phyloP scores from a whole-genome alignment of 2,888 invertebrate species.

The Meta bourneti region DNA sequence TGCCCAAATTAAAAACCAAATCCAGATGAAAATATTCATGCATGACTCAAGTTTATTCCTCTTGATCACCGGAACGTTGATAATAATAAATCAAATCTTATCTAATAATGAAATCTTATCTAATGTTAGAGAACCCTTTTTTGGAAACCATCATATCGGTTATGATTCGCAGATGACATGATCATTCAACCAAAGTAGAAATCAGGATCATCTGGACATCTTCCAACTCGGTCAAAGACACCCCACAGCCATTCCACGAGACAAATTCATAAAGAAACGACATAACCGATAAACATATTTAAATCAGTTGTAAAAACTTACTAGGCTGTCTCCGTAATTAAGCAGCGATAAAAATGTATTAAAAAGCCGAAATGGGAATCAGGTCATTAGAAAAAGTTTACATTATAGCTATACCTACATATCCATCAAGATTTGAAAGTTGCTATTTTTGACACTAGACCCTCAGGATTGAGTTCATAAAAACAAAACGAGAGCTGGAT shows the following conservation, averaged over 20 bases:
- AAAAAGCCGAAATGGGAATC: neutral
- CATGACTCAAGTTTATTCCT: too few species aligned
- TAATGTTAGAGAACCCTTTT: too few species aligned
- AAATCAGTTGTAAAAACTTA: neutral
- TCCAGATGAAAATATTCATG: too few species aligned
- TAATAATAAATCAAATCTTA: too few species aligned
- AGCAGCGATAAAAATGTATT: neutral
- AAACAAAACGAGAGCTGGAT: conserved; percentile 23
- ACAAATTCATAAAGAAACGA: neutral
- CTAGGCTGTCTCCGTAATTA: neutral
- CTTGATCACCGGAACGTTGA: too few species aligned
- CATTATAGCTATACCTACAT: neutral
- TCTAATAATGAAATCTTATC: too few species aligned
- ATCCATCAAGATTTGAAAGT: neutral
- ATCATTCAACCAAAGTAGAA: neutral
- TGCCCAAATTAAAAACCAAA: too few species aligned
- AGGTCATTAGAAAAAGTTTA: neutral
- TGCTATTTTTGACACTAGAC: neutral
- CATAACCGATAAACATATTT: neutral
- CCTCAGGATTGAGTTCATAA: conserved; percentile 4
- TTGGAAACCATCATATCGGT: too few species aligned
- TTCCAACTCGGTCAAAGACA: neutral
- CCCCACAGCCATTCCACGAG: neutral
- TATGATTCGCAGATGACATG: neutral
- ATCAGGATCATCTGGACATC: neutral